phyloP scores from a whole-genome alignment of 2,113 vertebrate genomes.

The Eonycteris spelaea region DNA sequence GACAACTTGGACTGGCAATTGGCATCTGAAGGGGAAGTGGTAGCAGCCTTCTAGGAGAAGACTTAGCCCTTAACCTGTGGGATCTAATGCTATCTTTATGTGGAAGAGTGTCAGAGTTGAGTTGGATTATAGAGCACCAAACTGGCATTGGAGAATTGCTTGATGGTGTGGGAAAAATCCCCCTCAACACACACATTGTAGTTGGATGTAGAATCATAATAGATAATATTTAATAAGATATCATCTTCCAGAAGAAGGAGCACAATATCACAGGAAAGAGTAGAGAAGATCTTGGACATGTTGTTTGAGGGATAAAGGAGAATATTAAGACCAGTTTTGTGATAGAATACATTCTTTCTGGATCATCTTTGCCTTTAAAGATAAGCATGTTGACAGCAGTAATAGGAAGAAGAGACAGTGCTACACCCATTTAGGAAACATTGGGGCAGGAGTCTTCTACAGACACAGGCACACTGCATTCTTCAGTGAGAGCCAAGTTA shows the following conservation, averaged over 20 bases:
- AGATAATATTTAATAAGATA: not conserved
- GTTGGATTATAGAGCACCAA: not conserved
- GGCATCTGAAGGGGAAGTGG: not conserved
- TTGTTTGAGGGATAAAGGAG: not conserved
- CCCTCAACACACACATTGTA: not conserved
- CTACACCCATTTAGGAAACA: not conserved
- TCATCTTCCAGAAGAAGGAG: not conserved
- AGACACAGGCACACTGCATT: not conserved
- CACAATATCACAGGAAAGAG: not conserved
- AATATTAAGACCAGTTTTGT: not conserved
- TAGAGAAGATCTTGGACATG: not conserved
- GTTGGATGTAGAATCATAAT: not conserved
- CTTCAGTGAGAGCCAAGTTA: not conserved
- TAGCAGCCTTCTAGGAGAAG: not conserved
- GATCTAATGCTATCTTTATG: not conserved
- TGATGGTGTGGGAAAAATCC: not conserved
- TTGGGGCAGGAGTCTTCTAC: not conserved
- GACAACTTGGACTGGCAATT: not conserved
- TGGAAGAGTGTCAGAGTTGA: not conserved
- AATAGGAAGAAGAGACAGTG: not conserved
- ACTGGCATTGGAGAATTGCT: not conserved
- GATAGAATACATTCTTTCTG: not conserved
- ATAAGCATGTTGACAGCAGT: not conserved
- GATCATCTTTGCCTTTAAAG: not conserved
- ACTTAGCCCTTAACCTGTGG: not conserved